Percentiles rank a stretch among this genome's conserved stretches.
Evolutionary conservation across 2,113 vertebrate genomes (phyloP).

Genomic region (Corapipo altera): DNA sequence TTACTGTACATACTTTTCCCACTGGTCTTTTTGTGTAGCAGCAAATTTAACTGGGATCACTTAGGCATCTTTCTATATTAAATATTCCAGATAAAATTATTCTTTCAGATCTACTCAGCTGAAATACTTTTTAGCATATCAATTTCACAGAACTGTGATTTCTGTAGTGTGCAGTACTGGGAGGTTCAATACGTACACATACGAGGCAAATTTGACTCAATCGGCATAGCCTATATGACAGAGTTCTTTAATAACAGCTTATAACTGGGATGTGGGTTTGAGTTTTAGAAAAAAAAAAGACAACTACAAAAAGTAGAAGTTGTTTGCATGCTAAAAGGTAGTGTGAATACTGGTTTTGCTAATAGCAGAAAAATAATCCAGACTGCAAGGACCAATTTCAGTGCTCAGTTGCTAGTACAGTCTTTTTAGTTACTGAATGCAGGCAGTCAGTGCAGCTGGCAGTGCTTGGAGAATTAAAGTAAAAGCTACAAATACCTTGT

Average conservation of each 20-base stretch:
- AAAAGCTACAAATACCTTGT: background rate
- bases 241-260: background rate
- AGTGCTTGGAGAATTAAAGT: background rate
- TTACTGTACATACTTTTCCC: background rate
- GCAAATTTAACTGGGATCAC: background rate
- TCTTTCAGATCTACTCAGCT: background rate
- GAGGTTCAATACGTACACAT: background rate
- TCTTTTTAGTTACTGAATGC: background rate
- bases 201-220: background rate
- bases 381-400: background rate
- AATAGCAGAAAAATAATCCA: background rate
- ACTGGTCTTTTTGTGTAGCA: background rate
- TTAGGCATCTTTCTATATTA: background rate
- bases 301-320: background rate
- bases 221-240: background rate
- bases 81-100: background rate
- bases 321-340: background rate
- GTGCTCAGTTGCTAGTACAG: background rate
- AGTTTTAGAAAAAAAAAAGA: background rate
- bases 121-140: background rate
- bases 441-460: background rate
- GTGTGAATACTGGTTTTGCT: background rate
- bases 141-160: background rate
- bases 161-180: background rate
- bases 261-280: background rate